Base-by-base conservation (phyloP, 2,797 vertebrate species). In the Eulemur rubriventer region DNA sequence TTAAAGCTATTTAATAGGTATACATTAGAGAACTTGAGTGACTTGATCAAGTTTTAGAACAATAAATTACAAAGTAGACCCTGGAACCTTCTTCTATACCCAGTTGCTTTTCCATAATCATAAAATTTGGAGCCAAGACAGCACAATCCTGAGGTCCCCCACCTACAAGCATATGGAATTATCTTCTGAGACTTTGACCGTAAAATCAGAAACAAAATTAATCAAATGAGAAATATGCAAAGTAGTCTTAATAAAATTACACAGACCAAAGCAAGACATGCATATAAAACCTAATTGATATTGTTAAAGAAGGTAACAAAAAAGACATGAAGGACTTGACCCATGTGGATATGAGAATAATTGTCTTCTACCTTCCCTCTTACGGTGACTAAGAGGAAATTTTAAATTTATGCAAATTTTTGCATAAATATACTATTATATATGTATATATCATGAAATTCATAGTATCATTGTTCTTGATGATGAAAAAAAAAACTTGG, bases 181-280 rank as follows among this genome's bases (percentile, higher is more conserved):
- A 87, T 30, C 26, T 2, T 63, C 76, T 78, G 52, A 86, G 12
- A 76, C 30, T 80, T 6, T 81, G 57, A 69, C 26, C 30, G 5
- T 70, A 28, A 89, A 83, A 72, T 93, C 30, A 87, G 63, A 93
- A 90, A 59, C 43, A 91, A 93, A 88, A 93, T 57, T 46, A 84
- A 75, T 43, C 7, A 89, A 89, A 57, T 59, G 57, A 93, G 63
- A 79, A 46, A 79, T 63, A 61, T 6, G 28, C 17, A 83, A 65
- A 86, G 4, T 61, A 46, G 4, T 78, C 46, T 50, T 81, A 91
- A 91, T 79, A 93, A 48, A 82, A 41, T 78, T 41, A 69, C 30
- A 18, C 7, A 75, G 4, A 61, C 1, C 18, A 13, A 50, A 88
- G 65, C 14, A 80, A 94, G n/a, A 82, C 22, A 82, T 65, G 24